Evolutionary conservation across 2,113 vertebrate genomes (phyloP), one percentile per base, ranked within the genome.

Genomic region (Cathartes aura): DNA sequence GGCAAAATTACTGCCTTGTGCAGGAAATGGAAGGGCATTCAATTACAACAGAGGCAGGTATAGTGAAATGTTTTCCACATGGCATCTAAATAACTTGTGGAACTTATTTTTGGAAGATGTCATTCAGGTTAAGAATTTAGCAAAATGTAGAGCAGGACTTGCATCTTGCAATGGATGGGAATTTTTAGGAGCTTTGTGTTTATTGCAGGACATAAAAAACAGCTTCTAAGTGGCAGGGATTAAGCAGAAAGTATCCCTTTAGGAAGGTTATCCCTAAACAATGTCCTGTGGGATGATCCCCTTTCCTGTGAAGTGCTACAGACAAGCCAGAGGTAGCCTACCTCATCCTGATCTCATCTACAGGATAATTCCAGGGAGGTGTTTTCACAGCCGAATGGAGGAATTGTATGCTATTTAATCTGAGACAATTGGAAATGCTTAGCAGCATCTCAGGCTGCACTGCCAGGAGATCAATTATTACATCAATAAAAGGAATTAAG

Each of bases 401-500:
- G 60, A 92, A 89, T 36, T 79, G 43, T 74, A 42, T 48, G 32
- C 34, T 87, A 26, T 92, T 82, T 81, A 74, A 90, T 72, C 32
- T 29, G 2, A 94, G 55, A 34, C 79, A 27, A 87, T 22, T 93
- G 85, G 53, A 94, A 95, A 90, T 60, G 40, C 52, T 73, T 78
- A 84, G 56, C 34, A 83, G 47, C 50, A 78, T 56, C 63, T 88
- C 80, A 55, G 59, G 71, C 71, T 87, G 40, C 68, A 59, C 72
- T 82, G 45, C 67, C 89, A 94, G 63, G 86, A 94, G 78, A 92
- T 93, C 88, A 95, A 92, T 93, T 90, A 93, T 85, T 89, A 74
- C 45, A 89, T 63, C 68, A 92, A 87, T 91, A 90, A 82, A 94
- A 92, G 48, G 63, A 94, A 94, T 95, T 92, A 95, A 96, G 78